Evolutionary conservation across 2,888 invertebrate species (phyloP).

Genomic region (Apantesis nais): DNA sequence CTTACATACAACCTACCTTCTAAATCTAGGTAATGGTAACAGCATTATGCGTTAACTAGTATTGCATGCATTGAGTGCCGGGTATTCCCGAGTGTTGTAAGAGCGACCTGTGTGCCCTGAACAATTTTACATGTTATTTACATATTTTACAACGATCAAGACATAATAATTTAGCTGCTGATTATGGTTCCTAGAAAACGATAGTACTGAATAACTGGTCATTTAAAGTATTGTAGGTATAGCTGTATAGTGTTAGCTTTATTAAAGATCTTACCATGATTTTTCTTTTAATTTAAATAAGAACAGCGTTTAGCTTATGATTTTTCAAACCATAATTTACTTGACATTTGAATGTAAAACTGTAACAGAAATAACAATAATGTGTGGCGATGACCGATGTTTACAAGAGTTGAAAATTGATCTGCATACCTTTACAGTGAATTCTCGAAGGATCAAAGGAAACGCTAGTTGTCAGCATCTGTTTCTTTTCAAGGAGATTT

Average conservation of each 20-base stretch:
- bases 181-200: slow-evolving; percentile 12
- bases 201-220: background rate
- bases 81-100: slow-evolving; percentile 76
- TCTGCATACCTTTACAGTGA: slow-evolving; percentile 56
- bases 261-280: slow-evolving; percentile 21
- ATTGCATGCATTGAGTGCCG: slow-evolving; percentile 72
- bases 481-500: slow-evolving; percentile 70
- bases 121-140: slow-evolving; percentile 59
- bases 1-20: slow-evolving; percentile 22
- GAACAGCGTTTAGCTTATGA: slow-evolving; percentile 22
- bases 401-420: slow-evolving; percentile 59
- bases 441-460: slow-evolving; percentile 75
- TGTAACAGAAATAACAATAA: slow-evolving; percentile 61
- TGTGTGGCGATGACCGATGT: slow-evolving; percentile 63
- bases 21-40: slow-evolving; percentile 45
- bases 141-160: slow-evolving; percentile 29
- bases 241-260: slow-evolving; percentile 17
- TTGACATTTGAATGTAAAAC: slow-evolving; percentile 50
- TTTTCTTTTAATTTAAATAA: slow-evolving; percentile 9
- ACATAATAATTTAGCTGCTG: slow-evolving; percentile 33
- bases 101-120: slow-evolving; percentile 74
- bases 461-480: slow-evolving; percentile 62
- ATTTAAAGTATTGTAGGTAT: background rate
- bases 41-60: slow-evolving; percentile 52
- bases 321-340: slow-evolving; percentile 46